Conservation (phyloP, 2,888 invertebrate species). For the Patella ulyssiponensis region DNA sequence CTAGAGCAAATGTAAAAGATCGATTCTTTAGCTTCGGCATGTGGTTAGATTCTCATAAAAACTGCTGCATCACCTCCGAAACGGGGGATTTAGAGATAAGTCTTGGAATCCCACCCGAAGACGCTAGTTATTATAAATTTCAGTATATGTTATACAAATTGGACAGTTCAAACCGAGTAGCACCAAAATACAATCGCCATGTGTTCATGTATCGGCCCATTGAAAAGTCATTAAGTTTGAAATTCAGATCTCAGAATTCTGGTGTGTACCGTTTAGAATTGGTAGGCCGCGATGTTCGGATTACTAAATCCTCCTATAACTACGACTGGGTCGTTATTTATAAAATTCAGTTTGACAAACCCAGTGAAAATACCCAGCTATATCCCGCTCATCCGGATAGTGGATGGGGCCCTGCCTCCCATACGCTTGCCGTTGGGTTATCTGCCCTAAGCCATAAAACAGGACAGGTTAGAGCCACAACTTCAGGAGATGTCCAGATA, state of each 20-base stretch:
- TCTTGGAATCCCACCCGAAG: constrained; percentile 54
- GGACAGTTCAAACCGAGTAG: constrained; percentile 22
- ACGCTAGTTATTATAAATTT: constrained; percentile 47
- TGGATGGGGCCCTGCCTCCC: constrained; percentile 64
- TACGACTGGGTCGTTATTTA: constrained; percentile 60
- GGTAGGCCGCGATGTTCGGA: constrained; percentile 57
- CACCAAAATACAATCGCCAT: constrained; percentile 33
- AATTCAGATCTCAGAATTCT: constrained; percentile 52
- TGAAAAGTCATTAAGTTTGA: constrained; percentile 48
- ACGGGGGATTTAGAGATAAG: constrained; percentile 58
- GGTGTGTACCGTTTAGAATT: constrained; percentile 64
- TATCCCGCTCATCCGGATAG: constrained; percentile 60
- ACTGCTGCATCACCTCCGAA: constrained; percentile 50
- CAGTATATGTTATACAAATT: constrained; percentile 55
- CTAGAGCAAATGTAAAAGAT: constrained; percentile 63
- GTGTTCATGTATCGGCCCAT: constrained; percentile 55
- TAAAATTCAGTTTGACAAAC: constrained; percentile 46
- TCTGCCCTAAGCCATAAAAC: constrained; percentile 38
- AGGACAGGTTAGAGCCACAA: constrained; percentile 37
- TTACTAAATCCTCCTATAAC: constrained; percentile 48
- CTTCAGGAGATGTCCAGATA: constrained; percentile 42
- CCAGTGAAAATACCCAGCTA: constrained; percentile 49
- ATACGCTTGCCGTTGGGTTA: constrained; percentile 36
- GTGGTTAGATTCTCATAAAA: constrained; percentile 50
- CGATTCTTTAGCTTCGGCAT: constrained; percentile 62